Evolutionary conservation across 2,797 vertebrate genomes (phyloP), one percentile per base, ranked within the genome.

Genomic region (Myotis pilosus): DNA sequence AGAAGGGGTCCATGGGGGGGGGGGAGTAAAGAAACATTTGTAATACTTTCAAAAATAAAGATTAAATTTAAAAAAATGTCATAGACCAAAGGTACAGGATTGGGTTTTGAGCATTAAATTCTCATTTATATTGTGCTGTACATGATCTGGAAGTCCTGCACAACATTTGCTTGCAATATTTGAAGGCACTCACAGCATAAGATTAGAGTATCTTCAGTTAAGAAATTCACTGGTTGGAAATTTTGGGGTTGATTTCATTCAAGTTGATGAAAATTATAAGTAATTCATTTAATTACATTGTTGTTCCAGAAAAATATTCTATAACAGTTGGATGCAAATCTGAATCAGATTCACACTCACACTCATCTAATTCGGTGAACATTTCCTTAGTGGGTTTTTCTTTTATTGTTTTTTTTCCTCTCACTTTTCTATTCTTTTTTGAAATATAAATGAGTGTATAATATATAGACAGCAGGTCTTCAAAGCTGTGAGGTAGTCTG

Each of bases 191-290:
- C 49, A 91, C 17, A 84, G 44, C 4, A 9, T 85, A 83, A 86
- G n/a, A 66, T 88, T 33, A 85, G 38, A 96, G 47, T 53, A 62
- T 57, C 47, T 47, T 78, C 20, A 51, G 30, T 75, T n/a, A 92
- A 78, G 57, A 60, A 84, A 82, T 79, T 57, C 49, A 87, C 76
- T 93, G 12, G 5, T 78, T 90, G 49, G 23, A 55, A 94, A 84
- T 85, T 84, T 82, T 92, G 57, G 7, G 16, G 17, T 71, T 89
- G 8, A 80, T 25, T 94, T 91, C 64, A 96, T 80, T 96, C 6
- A 55, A 89, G 8, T 87, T 84, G 30, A 91, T 64, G 23, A 94
- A 95, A 96, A 88, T 83, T 85, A 28, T 76, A 76, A 93, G 41
- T 36, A 71, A 82, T 88, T 96, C 23, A 78, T 89, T 78, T 92